These are phyloP conservation scores for Lordiphosa clarofinis DNA, from an alignment of 1,140 invertebrate species.

Conservation along the genomic window DNA sequence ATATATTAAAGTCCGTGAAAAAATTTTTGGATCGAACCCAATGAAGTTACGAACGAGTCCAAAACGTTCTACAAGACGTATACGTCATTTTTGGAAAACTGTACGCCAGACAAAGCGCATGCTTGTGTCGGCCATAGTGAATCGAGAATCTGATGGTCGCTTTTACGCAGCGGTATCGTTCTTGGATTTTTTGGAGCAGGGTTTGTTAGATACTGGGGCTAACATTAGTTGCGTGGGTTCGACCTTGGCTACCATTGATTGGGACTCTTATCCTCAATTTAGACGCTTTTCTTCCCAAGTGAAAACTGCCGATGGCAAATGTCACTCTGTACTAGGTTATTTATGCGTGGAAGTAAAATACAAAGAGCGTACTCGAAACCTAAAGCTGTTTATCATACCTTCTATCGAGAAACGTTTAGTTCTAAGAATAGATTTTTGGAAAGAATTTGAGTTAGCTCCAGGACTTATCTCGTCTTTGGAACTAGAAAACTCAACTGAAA, in stretches of 20 bases:
- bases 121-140: constrained; percentile 8
- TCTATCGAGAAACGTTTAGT: background rate
- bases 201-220: too few species aligned
- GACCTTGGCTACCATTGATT: constrained; percentile 3
- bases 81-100: constrained; percentile 1
- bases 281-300: background rate
- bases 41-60: too few species aligned
- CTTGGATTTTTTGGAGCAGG: constrained; percentile 7
- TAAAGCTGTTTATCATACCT: constrained; percentile 1
- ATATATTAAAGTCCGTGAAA: background rate
- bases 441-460: too few species aligned
- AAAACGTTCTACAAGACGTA: background rate
- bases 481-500: too few species aligned
- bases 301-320: constrained; percentile 15
- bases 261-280: constrained; percentile 8
- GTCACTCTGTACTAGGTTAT: constrained; percentile 3
- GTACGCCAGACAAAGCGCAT: background rate
- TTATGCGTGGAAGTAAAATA: background rate
- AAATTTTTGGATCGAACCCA: too few species aligned
- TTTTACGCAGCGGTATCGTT: constrained; percentile 15
- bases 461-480: too few species aligned
- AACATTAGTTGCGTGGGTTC: constrained; percentile 14
- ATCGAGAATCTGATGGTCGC: background rate
- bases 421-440: too few species aligned
- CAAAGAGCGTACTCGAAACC: background rate